Conservation (phyloP, 1,140 invertebrate species). For the Bombus haemorrhoidalis region DNA sequence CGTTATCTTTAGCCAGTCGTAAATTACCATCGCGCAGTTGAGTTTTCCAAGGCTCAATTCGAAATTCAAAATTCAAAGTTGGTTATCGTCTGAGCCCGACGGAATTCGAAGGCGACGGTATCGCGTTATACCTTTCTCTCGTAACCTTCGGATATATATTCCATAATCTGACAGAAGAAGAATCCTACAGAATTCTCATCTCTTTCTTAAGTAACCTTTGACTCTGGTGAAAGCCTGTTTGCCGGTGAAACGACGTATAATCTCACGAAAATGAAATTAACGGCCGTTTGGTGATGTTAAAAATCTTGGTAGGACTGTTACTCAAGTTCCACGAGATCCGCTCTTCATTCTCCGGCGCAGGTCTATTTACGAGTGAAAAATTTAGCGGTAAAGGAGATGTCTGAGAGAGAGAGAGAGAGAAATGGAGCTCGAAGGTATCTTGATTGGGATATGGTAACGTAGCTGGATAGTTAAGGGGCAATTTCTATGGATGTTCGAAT, state of each 20-base stretch:
- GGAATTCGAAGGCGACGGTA: too few species aligned
- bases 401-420: not conserved
- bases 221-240: not conserved
- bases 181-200: not conserved
- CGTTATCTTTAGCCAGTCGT: not conserved
- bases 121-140: too few species aligned
- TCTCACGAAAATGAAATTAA: not conserved
- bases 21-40: too few species aligned
- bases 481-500: constrained; percentile 69
- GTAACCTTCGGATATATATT: not conserved
- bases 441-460: constrained; percentile 70
- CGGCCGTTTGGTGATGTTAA: not conserved
- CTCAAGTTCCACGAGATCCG: not conserved
- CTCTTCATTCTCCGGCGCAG: not conserved
- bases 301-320: not conserved
- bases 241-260: not conserved
- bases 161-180: not conserved
- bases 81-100: too few species aligned
- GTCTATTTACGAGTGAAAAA: constrained; percentile 50
- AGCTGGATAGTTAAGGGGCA: constrained; percentile 58
- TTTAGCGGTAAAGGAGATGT: constrained; percentile 21
- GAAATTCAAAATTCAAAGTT: too few species aligned
- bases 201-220: not conserved
- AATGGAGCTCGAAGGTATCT: constrained; percentile 55
- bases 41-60: too few species aligned